Conservation (phyloP, 2,888 invertebrate genomes). For the Trissolcus japonicus region DNA sequence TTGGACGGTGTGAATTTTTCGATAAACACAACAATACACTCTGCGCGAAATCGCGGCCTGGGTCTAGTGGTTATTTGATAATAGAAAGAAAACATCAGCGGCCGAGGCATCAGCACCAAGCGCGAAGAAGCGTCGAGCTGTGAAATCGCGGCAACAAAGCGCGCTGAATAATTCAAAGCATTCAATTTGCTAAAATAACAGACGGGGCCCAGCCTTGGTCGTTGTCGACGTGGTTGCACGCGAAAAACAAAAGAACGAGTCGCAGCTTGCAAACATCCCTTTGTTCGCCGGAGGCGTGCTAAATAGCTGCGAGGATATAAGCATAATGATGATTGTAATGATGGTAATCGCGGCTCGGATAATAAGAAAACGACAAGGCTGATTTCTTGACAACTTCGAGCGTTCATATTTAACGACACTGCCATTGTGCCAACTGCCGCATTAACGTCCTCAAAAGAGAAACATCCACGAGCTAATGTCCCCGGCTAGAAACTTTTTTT, state of each 20-base stretch:
- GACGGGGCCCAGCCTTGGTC: conserved; percentile 38
- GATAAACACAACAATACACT: conserved; percentile 56
- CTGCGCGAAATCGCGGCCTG: conserved; percentile 16
- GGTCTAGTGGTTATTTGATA: too few relatives aligned
- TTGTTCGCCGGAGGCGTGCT: conserved; percentile 58
- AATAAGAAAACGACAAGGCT: conserved; percentile 51
- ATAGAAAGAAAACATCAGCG: too few relatives aligned
- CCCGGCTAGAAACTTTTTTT: conserved; percentile 14
- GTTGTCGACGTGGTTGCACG: conserved; percentile 26
- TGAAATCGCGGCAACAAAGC: conserved; percentile 21
- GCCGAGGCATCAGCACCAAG: too few relatives aligned
- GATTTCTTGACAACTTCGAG: conserved; percentile 47
- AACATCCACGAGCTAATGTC: conserved; percentile 24
- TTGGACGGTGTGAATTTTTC: conserved; percentile 59
- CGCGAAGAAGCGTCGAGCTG: too few relatives aligned
- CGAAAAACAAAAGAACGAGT: conserved; percentile 41
- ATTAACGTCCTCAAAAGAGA: conserved; percentile 34
- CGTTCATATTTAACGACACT: conserved; percentile 50
- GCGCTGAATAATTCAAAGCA: conserved; percentile 54
- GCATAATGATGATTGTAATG: conserved; percentile 64
- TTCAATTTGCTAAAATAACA: conserved; percentile 48
- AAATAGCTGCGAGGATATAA: conserved; percentile 61
- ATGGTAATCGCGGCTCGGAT: conserved; percentile 60
- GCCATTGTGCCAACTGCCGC: conserved; percentile 43
- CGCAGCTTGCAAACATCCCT: conserved; percentile 51